Conservation (phyloP, 2,797 vertebrate genomes). For the Euphonia xanthogaster region DNA sequence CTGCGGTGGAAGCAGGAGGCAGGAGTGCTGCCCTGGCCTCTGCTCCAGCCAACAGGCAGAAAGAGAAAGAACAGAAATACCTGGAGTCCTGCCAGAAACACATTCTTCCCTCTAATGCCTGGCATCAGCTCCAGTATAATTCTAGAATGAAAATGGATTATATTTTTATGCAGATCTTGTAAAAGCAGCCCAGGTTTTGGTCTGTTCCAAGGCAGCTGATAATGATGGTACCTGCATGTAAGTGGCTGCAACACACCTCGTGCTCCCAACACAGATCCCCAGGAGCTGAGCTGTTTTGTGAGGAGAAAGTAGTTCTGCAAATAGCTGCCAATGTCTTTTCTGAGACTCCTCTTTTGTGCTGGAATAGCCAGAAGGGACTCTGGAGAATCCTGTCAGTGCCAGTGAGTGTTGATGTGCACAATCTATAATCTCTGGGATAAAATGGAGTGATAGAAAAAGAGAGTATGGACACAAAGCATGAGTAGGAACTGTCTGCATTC, state of each 20-base stretch:
- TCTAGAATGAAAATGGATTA: conserved; percentile 3
- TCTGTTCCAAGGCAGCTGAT: not conserved
- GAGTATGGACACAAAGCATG: not conserved
- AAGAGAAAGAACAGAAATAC: not conserved
- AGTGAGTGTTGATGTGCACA: not conserved
- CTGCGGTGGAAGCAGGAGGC: not conserved
- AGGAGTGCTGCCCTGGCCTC: not conserved
- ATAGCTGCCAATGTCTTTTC: not conserved
- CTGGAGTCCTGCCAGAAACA: not conserved
- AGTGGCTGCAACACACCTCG: not conserved
- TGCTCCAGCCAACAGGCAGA: not conserved
- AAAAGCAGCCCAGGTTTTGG: not conserved
- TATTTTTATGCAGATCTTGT: not conserved
- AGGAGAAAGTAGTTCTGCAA: not conserved
- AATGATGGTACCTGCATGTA: not conserved
- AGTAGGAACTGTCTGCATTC: not conserved
- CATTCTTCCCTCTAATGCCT: not conserved
- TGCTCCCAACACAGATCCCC: not conserved
- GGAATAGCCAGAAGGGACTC: conserved; percentile 8
- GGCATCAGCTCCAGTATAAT: not conserved
- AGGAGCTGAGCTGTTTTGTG: not conserved
- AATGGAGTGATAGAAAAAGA: not conserved
- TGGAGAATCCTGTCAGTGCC: not conserved
- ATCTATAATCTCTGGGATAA: conserved; percentile 4
- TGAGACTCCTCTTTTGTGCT: not conserved